A percentile compares a stretch with the other conserved stretches of the same genome.
Evolutionary conservation across 2,797 vertebrate species (phyloP).

Genomic region (Macrochelys suwanniensis): DNA sequence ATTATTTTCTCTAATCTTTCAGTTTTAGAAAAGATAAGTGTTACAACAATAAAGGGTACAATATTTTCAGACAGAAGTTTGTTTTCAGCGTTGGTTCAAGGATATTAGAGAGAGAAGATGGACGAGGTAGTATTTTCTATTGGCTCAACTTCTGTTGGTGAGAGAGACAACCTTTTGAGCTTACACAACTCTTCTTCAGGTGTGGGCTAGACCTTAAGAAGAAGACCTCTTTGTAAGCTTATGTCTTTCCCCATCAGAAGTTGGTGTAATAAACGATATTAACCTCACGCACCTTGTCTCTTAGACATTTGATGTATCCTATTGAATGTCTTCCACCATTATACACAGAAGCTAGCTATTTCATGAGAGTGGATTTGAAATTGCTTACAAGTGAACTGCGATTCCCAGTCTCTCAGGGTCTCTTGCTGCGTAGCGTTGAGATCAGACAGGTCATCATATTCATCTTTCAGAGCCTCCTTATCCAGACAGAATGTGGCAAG

Average conservation of each 20-base stretch:
- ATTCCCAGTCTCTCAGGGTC: conserved; percentile 95
- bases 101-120: neutral
- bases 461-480: conserved; percentile 93
- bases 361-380: conserved; percentile 41
- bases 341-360: neutral
- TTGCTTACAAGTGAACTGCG: conserved; percentile 94
- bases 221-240: neutral
- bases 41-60: neutral
- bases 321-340: neutral
- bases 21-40: neutral
- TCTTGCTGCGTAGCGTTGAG: conserved; percentile 92
- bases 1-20: neutral
- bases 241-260: neutral
- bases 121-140: neutral
- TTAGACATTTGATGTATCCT: neutral
- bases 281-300: neutral
- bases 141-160: neutral
- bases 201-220: neutral
- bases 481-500: conserved; percentile 98
- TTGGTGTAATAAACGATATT: neutral
- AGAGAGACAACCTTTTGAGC: neutral
- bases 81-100: neutral
- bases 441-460: conserved; percentile 95
- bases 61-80: neutral
- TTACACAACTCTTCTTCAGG: neutral